Evolutionary conservation across 1,140 invertebrate species (phyloP), one percentile per base, ranked within the genome.

Genomic region (Diabrotica undecimpunctata): DNA sequence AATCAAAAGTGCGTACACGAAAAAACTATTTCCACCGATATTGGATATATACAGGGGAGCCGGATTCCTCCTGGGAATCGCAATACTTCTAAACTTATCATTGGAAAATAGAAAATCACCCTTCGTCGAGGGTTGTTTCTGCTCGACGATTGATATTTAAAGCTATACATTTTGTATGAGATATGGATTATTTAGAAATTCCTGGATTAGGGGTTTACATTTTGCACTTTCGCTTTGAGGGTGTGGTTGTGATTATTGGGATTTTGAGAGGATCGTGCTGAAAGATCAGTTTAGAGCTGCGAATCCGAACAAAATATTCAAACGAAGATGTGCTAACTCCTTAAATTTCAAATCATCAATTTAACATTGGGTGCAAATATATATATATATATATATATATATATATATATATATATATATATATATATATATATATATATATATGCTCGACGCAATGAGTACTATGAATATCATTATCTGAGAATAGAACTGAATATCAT

Each of bases 71-170:
- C 13, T 6, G 56, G 61, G 36, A 13, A 37, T 36, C 39, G 56
- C 36, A 64, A 53, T 67, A 39, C 46, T 12, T 51, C 25, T 37
- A 64, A 67, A 67, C 59, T 56, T 66, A 66, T 66, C 61, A 67
- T 67, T 65, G 39, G 66, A 52, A 65, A 65, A 61, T 61, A 61
- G 57, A 54, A 65, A 65, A 61, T 53, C 64, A 61, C 56, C 57
- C 57, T 41, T 11, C 8, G 10, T 10, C 50, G 52, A 41, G 46
- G 51, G 37, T 61, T 56, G 7, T 39, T 54, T 11, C 50, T 13
- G 41, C 10, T 12, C 46, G 56, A 52, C 60, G 54, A 52, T 57
- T 64, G 61, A 62, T 62, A 54, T 41, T 58, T 57, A 41, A 54
- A 52, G 13, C 54, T 58, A 64, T 64, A 55, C 62, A 57, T 57